Base-by-base conservation (phyloP, 2,888 invertebrate species). In the Pandemis cinnamomeana region DNA sequence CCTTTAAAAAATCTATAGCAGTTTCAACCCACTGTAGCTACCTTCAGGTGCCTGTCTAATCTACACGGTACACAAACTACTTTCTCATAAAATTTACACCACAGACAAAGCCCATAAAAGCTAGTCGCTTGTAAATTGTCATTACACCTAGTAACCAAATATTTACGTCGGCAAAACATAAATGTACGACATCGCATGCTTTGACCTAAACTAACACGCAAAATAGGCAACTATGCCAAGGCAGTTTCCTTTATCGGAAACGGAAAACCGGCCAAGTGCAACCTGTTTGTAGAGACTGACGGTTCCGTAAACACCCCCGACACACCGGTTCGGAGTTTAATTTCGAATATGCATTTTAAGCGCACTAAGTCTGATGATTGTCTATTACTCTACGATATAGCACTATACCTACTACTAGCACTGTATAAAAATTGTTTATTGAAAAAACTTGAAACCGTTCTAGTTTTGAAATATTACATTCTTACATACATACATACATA, bases 261-360 rank as follows among this genome's bases (percentile, higher is more conserved):
- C 62, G 72, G 70, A 77, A 75, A 68, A 67, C 73, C 62, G 66
- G 72, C 74, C 72, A 78, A 73, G 76, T 71, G 75, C 77, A 20
- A 55, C 8, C 20, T 7, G 6, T 7, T 8, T 8, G 15, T 7
- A 7, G 3, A 5, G 6, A 6, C 8, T 7, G 20, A 8, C 20
- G 15, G 55, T 20, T 55, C 55, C 55, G 20, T 55, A 55, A 7
- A 8, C 8, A 55, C 55, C 7, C 20, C 7, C 3, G 8, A 55
- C 53, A 15, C 13, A 55, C 8, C 44, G 44, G 8, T 8, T 8
- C 1, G 44, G 44, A 7, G 7, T 44, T 44, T 44, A 8, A 6
- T 44, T 8, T 36, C 27, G 27, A 36, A 36, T 36, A 36, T 36
- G 27, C 27, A 36, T 36, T 36, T 36, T 36, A 36, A 36, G 1